These are phyloP conservation scores for Andrena dorsata DNA, from an alignment of 2,888 invertebrate genomes.

Conservation along the genomic window DNA sequence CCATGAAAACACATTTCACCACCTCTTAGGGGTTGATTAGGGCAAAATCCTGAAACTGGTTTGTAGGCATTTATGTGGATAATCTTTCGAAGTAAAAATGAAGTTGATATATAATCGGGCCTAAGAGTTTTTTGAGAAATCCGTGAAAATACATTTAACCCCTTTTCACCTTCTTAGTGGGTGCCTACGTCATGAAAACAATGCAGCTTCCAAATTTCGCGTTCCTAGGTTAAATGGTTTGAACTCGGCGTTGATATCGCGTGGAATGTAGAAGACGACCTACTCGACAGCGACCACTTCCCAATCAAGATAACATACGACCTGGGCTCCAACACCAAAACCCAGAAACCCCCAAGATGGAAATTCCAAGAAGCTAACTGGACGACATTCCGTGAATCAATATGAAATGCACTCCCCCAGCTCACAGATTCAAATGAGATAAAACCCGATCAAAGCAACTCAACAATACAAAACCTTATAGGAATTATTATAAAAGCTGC, in stretches of 20 bases:
- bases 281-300: not conserved
- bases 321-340: not conserved
- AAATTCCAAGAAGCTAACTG: conserved; percentile 1
- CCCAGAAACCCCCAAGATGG: not conserved
- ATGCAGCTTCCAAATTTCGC: no score
- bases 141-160: no score
- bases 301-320: not conserved
- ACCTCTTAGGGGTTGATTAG: no score
- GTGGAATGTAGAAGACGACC: not conserved
- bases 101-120: no score
- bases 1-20: no score
- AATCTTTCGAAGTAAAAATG: no score
- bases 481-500: not conserved
- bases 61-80: no score
- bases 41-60: no score
- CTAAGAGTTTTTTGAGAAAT: no score
- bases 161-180: no score
- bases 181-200: no score
- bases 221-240: no score
- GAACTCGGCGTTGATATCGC: not conserved
- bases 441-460: not conserved
- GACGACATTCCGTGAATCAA: not conserved
- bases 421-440: not conserved
- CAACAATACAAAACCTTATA: not conserved
- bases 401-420: not conserved